Percentiles rank a stretch among this genome's conserved stretches.
Conservation (phyloP, 2,888 invertebrate genomes). For the Drosophila mercatorum region DNA sequence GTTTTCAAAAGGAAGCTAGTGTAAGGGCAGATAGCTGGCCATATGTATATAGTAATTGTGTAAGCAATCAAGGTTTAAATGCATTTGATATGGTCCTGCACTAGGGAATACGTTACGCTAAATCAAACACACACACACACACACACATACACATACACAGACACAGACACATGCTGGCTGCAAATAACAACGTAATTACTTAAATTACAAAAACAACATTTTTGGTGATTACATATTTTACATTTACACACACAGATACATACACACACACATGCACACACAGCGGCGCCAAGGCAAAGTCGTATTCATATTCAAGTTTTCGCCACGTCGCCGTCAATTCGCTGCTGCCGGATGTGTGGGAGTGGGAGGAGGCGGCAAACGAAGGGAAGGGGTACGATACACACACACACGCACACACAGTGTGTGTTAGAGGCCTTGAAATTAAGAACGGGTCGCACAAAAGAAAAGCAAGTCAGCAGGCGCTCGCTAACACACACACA, state of each 20-base stretch:
- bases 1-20: no score
- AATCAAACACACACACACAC: not conserved
- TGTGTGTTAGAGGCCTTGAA: conserved; percentile 53
- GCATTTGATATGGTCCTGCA: conserved; percentile 26
- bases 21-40: no score
- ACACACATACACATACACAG: conserved; percentile 4
- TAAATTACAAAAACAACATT: conserved; percentile 67
- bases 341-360: conserved; percentile 51
- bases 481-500: conserved; percentile 41
- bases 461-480: conserved; percentile 76
- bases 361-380: not conserved
- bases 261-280: conserved; percentile 24
- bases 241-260: conserved; percentile 38
- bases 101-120: conserved; percentile 2
- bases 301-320: conserved; percentile 60
- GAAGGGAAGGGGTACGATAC: conserved; percentile 22
- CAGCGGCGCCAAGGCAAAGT: conserved; percentile 48
- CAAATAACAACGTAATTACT: conserved; percentile 65
- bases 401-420: conserved; percentile 7
- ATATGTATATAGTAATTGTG: no score
- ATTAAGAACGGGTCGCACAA: conserved; percentile 45
- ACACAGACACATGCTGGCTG: conserved; percentile 2
- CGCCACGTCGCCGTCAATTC: conserved; percentile 33
- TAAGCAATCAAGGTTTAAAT: conserved; percentile 7
- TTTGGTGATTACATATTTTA: conserved; percentile 71